Evolutionary conservation across 2,797 vertebrate species (phyloP), one percentile per base, ranked within the genome.

Genomic region (Zenarchopterus dispar): DNA sequence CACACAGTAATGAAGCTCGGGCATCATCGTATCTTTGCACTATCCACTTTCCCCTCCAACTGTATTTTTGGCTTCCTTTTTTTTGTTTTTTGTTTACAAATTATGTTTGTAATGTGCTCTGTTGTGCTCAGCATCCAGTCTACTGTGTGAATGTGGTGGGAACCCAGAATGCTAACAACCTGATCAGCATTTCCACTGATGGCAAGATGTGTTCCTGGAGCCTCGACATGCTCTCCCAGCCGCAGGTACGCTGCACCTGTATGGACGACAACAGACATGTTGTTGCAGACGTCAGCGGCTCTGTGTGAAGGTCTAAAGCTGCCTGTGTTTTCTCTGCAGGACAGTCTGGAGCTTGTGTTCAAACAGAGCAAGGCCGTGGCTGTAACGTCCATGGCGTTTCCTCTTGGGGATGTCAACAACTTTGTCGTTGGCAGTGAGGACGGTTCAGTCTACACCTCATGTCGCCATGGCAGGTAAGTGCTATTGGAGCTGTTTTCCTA

Each of bases 181-280:
- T 99, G 81, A 99, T 99, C 87, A 99, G 97, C 88, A 97, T 99
- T 79, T 99, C 98, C 79, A 99, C 97, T 9, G 98, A 99, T 49
- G 98, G 98, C 43, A 99, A 97, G 89, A 97, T 99, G 92, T 99
- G 98, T 88, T 98, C 97, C 19, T 99, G 98, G 98, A 99, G 97
- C 80, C 92, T 99, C 39, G 97, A 99, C 86, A 99, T 99, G 97
- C 95, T 99, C 72, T 99, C 98, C 49, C 97, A 98, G 53, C 98
- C 98, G 0, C 97, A 99, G 95, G 98, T 99, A 89, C 8, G 0
- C 3, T 8, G 1, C 23, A 1, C 33, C 8, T 1, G 17, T 21
- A 0, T 33, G 26, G n/a, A 42, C 15, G 17, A 33, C 22, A 13
- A 2, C n/a, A 36, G 21, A 15, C 8, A 6, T n/a, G 19, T 2